Conservation (phyloP, 1,140 invertebrate species). For the Drosophila melanogaster region DNA sequence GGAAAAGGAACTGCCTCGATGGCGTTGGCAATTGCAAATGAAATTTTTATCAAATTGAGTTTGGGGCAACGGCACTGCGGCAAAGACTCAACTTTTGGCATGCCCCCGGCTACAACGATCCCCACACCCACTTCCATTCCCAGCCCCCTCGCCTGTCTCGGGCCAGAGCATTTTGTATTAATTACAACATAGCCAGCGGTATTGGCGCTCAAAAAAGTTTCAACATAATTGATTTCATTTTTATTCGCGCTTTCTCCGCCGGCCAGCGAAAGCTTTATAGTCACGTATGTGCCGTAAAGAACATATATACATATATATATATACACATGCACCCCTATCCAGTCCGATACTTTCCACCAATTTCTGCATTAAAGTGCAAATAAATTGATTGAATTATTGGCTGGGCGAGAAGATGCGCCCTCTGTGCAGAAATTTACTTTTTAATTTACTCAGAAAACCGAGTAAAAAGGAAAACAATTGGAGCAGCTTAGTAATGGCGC, state of each 20-base stretch:
- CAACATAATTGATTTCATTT: slow-evolving; percentile 78
- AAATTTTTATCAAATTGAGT: slow-evolving; percentile 79
- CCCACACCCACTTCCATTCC: not conserved
- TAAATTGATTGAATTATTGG: slow-evolving; percentile 75
- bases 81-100: slow-evolving; percentile 78
- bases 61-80: slow-evolving; percentile 55
- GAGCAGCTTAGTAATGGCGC: slow-evolving; percentile 1
- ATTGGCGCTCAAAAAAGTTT: slow-evolving; percentile 65
- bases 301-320: not conserved
- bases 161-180: slow-evolving; percentile 75
- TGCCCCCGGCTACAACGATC: slow-evolving; percentile 53
- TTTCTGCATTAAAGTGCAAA: slow-evolving; percentile 55
- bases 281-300: slow-evolving; percentile 4
- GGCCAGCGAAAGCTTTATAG: slow-evolving; percentile 5
- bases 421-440: slow-evolving; percentile 41
- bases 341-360: not conserved
- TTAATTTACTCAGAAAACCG: slow-evolving; percentile 54
- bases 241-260: slow-evolving; percentile 58
- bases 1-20: not conserved
- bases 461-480: slow-evolving; percentile 32
- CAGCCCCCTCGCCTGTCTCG: slow-evolving; percentile 6
- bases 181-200: slow-evolving; percentile 73
- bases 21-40: slow-evolving; percentile 73
- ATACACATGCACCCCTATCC: not conserved
- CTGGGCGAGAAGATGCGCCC: slow-evolving; percentile 21